Conservation (phyloP, 2,888 invertebrate genomes). For the Allacma fusca region DNA sequence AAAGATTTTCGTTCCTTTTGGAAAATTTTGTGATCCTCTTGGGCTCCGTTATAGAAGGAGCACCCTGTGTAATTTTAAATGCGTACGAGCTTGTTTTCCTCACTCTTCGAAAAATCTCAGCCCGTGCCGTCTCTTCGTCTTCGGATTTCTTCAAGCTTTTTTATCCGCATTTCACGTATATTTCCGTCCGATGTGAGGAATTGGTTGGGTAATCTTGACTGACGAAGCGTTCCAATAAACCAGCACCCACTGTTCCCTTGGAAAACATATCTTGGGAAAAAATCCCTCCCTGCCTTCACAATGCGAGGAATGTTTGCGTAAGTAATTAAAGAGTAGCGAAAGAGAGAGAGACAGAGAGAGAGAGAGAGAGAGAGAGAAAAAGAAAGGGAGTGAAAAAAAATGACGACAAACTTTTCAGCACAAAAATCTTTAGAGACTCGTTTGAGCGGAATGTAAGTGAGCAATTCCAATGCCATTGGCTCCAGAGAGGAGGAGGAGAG, state of each 20-base stretch:
- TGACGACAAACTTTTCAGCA: background rate
- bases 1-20: no score
- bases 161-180: constrained; percentile 2
- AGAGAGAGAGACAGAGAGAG: background rate
- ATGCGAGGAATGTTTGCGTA: constrained; percentile 1
- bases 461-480: constrained; percentile 1
- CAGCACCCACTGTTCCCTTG: no score
- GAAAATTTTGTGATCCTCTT: no score
- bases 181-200: background rate
- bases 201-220: background rate
- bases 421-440: background rate
- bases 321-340: constrained; percentile 1
- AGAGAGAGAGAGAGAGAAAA: background rate
- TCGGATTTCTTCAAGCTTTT: no score
- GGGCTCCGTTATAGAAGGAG: no score
- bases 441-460: constrained; percentile 14
- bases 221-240: background rate
- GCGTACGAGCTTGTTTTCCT: no score
- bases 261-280: no score
- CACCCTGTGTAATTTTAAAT: no score
- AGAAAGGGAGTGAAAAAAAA: background rate
- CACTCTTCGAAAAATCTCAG: no score
- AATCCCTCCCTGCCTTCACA: background rate
- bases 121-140: no score
- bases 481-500: background rate